A percentile compares a stretch with the other conserved stretches of the same genome.
phyloP scores from a whole-genome alignment of 2,113 vertebrate genomes.

The Tamias sibiricus region DNA sequence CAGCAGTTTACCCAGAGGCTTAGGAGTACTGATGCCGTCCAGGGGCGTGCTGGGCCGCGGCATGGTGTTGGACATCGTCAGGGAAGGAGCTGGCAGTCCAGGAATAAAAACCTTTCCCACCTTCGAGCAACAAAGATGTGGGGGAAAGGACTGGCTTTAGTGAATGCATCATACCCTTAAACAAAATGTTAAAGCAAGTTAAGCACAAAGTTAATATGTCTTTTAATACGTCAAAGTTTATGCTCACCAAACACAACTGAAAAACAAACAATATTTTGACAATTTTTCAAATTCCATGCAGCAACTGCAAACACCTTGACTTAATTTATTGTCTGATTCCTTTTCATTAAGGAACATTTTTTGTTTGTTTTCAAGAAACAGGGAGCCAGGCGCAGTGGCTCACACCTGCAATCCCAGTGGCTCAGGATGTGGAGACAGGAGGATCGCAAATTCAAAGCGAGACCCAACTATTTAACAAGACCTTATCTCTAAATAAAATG shows the following conservation, averaged over 20 bases:
- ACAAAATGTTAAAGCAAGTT: background rate
- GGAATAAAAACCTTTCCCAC: constrained; percentile 97
- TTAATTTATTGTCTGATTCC: background rate
- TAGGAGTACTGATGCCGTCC: constrained; percentile 93
- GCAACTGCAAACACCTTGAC: background rate
- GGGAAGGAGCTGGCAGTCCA: constrained; percentile 91
- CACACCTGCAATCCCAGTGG: too few species aligned
- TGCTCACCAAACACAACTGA: background rate
- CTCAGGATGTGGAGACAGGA: too few species aligned
- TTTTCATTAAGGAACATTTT: background rate
- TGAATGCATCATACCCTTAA: background rate
- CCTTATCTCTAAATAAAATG: too few species aligned
- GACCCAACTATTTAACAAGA: too few species aligned
- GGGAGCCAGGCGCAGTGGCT: too few species aligned
- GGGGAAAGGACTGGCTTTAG: background rate
- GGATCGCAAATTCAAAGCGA: too few species aligned
- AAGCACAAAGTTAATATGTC: constrained; percentile 12
- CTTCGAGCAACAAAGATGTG: constrained; percentile 82
- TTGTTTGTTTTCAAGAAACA: background rate
- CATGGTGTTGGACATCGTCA: constrained; percentile 90
- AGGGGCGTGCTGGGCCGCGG: constrained; percentile 89
- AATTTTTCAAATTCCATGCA: constrained; percentile 16
- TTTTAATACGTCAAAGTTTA: constrained; percentile 15
- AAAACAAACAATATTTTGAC: constrained; percentile 16
- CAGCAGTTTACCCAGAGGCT: constrained; percentile 90